Conservation (phyloP, 2,113 vertebrate genomes). For the Anolis carolinensis region DNA sequence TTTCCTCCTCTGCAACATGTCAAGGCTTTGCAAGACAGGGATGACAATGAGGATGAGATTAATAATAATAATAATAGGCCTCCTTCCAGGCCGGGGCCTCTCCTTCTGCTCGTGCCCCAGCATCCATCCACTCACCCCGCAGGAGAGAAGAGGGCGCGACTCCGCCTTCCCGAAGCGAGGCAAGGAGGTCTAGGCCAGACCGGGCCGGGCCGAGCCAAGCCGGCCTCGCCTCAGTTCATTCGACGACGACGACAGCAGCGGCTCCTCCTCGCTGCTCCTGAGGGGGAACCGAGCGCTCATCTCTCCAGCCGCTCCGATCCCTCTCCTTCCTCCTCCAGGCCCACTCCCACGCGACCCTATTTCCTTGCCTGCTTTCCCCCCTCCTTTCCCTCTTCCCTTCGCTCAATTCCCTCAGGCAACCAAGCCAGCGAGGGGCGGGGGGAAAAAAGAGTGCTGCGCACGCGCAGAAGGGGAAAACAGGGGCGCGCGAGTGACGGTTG, state of each 20-base stretch:
- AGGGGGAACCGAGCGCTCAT: slow-evolving; percentile 27
- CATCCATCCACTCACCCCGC: background rate
- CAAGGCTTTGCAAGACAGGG: background rate
- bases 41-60: too few relatives aligned
- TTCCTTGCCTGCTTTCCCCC: too few relatives aligned
- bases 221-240: slow-evolving; percentile 22
- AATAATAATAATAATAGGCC: too few relatives aligned
- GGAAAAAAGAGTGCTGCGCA: background rate
- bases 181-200: background rate
- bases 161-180: background rate
- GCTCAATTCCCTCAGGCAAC: slow-evolving; percentile 1
- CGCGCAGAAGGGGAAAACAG: background rate
- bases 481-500: too few relatives aligned
- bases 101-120: background rate
- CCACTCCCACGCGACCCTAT: too few relatives aligned
- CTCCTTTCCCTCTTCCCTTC: too few relatives aligned
- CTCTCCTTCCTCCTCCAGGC: background rate
- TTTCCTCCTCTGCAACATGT: too few relatives aligned
- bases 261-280: slow-evolving; percentile 3
- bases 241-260: background rate
- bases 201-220: background rate
- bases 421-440: too few relatives aligned
- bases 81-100: too few relatives aligned
- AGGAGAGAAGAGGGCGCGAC: background rate
- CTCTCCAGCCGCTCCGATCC: background rate